Conservation (phyloP, 2,888 invertebrate species). For the Axea sp. region DNA sequence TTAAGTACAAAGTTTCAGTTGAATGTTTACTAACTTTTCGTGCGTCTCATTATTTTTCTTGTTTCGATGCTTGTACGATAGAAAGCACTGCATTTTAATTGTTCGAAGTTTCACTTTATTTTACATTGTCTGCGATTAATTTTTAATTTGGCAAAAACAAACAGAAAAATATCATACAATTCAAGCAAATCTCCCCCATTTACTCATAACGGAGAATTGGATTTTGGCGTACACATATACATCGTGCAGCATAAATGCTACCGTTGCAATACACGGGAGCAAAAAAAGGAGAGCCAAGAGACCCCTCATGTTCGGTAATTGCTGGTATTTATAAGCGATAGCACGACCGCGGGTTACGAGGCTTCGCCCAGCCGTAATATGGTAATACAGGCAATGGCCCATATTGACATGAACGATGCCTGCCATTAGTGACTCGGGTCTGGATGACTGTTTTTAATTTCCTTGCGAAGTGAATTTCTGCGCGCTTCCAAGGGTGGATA, state of each 20-base stretch:
- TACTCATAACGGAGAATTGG: slow-evolving; percentile 61
- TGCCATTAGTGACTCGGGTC: slow-evolving; percentile 76
- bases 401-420: slow-evolving; percentile 80
- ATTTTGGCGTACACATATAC: slow-evolving; percentile 52
- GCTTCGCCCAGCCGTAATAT: slow-evolving; percentile 75
- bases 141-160: slow-evolving; percentile 51
- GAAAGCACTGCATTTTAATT: slow-evolving; percentile 25
- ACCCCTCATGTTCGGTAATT: slow-evolving; percentile 73
- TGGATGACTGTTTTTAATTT: slow-evolving; percentile 79
- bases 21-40: too few species aligned
- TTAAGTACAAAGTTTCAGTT: too few species aligned
- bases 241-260: slow-evolving; percentile 51
- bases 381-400: slow-evolving; percentile 79
- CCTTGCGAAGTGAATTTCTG: slow-evolving; percentile 78
- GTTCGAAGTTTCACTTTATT: slow-evolving; percentile 34
- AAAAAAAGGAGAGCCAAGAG: slow-evolving; percentile 55
- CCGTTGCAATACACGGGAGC: slow-evolving; percentile 57
- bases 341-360: slow-evolving; percentile 65
- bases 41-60: too few species aligned
- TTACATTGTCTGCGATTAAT: slow-evolving; percentile 51
- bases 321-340: slow-evolving; percentile 79
- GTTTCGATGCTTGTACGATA: too few species aligned
- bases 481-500: slow-evolving; percentile 75
- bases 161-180: slow-evolving; percentile 49
- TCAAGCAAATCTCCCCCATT: slow-evolving; percentile 56